Evolutionary conservation across 2,888 invertebrate species (phyloP).

Genomic region (Cataglyphis livida): DNA sequence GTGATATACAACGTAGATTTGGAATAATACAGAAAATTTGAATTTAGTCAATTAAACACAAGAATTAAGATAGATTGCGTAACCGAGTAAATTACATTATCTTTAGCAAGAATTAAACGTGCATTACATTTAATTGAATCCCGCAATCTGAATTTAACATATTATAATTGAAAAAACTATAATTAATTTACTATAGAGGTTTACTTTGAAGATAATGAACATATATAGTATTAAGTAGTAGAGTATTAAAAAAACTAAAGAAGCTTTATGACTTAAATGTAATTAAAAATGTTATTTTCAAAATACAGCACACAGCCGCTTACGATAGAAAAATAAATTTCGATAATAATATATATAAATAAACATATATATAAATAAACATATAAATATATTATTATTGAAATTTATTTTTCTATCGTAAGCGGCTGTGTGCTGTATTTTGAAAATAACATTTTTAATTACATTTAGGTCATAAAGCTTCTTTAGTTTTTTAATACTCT

Average conservation of each 20-base stretch:
- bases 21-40: neutral
- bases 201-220: too few relatives aligned
- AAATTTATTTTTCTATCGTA: neutral
- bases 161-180: too few relatives aligned
- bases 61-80: constrained; percentile 10
- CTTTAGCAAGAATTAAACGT: neutral
- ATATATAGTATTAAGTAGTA: neutral
- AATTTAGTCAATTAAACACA: neutral
- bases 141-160: too few relatives aligned
- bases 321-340: too few relatives aligned
- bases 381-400: neutral
- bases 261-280: neutral
- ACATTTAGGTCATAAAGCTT: neutral
- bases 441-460: neutral
- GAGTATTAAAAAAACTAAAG: neutral
- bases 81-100: neutral
- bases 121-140: neutral
- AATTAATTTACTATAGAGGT: too few relatives aligned
- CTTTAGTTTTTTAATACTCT: neutral
- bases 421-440: neutral
- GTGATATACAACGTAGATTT: neutral
- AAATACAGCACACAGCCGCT: neutral
- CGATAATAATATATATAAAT: neutral
- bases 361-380: neutral
- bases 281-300: neutral